phyloP scores from a whole-genome alignment of 2,113 vertebrate genomes.

The Prinia subflava region DNA sequence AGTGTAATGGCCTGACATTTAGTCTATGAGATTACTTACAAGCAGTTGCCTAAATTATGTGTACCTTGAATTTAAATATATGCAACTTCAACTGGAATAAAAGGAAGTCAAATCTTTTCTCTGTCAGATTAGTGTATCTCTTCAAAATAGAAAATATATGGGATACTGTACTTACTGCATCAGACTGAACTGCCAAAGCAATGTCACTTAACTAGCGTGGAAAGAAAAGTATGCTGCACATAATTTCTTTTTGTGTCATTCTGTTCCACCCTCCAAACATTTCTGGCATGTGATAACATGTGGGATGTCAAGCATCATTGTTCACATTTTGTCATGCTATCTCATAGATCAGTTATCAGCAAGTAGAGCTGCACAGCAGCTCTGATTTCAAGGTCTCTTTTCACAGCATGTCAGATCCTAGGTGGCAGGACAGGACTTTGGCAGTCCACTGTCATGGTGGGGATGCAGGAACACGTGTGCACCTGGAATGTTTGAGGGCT shows the following conservation, averaged over 20 bases:
- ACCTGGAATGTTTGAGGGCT: neutral
- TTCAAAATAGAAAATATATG: neutral
- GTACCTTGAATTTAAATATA: conserved; percentile 4
- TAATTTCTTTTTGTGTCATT: conserved; percentile 20
- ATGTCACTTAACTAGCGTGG: neutral
- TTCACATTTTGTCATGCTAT: conserved; percentile 30
- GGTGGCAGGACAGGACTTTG: neutral
- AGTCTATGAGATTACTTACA: neutral
- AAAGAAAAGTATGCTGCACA: neutral
- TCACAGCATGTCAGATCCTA: neutral
- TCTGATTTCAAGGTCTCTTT: neutral
- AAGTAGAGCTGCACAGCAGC: neutral
- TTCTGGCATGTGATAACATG: conserved; percentile 14
- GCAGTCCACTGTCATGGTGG: rapidly evolving
- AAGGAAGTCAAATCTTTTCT: neutral
- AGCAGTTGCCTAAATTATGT: neutral
- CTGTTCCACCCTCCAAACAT: conserved; percentile 18
- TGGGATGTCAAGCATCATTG: neutral
- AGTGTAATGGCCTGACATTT: neutral
- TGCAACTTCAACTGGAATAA: neutral
- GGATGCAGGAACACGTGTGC: neutral
- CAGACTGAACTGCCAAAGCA: conserved; percentile 29
- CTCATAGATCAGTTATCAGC: neutral
- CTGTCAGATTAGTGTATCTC: neutral
- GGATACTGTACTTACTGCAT: neutral